These are phyloP conservation scores for Peromyscus polionotus DNA, from an alignment of 2,113 vertebrate genomes.

Conservation along the genomic window DNA sequence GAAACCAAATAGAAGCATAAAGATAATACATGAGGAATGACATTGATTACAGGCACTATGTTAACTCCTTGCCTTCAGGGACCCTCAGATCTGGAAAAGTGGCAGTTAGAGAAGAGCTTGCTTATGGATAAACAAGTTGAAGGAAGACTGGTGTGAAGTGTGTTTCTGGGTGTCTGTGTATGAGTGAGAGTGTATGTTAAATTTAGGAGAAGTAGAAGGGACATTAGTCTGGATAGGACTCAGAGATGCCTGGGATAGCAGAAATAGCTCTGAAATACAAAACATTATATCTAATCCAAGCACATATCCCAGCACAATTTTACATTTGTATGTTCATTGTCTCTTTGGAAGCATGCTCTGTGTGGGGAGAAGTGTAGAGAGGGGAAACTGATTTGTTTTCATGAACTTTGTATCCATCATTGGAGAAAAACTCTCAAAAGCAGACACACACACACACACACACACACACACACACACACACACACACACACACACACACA, in stretches of 20 bases:
- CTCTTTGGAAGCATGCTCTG: background rate
- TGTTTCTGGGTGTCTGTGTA: background rate
- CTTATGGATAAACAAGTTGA: slow-evolving; percentile 27
- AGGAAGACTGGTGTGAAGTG: slow-evolving; percentile 26
- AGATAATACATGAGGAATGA: slow-evolving; percentile 34
- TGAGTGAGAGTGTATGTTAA: background rate
- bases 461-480: background rate
- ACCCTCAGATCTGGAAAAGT: background rate
- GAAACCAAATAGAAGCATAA: background rate
- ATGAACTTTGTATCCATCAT: background rate
- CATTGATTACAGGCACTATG: background rate
- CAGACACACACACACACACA: too few species aligned
- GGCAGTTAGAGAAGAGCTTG: slow-evolving; percentile 22
- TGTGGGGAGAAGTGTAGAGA: background rate
- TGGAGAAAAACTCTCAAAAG: slow-evolving; percentile 32
- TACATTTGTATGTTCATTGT: slow-evolving; percentile 2
- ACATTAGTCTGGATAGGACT: background rate
- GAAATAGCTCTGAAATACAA: background rate
- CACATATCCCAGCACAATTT: background rate
- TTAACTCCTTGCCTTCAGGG: background rate
- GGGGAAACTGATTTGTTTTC: background rate
- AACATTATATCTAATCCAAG: background rate
- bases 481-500: too few species aligned
- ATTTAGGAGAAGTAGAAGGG: slow-evolving; percentile 8
- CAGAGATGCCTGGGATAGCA: background rate